Evolutionary conservation across 2,113 vertebrate genomes (phyloP).

Genomic region (Datnioides undecimradiatus): DNA sequence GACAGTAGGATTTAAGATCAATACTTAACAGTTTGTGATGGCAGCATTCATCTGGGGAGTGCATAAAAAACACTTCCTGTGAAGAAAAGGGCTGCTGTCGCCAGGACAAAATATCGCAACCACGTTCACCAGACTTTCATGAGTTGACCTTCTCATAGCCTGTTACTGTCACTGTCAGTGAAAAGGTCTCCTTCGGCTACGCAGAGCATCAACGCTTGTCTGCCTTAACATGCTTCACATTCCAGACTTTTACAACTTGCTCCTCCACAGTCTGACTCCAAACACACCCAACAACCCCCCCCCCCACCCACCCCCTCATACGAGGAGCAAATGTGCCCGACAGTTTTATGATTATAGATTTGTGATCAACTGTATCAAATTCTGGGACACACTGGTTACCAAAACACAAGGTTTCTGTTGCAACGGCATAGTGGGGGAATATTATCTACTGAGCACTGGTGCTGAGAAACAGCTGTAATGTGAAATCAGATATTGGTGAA

Average conservation of each 20-base stretch:
- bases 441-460: neutral
- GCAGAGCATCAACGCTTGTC: conserved; percentile 33
- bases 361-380: conserved; percentile 32
- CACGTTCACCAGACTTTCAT: conserved; percentile 30
- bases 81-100: neutral
- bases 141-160: conserved; percentile 61
- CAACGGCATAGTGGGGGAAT: neutral
- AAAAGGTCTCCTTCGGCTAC: conserved; percentile 63
- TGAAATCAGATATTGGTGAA: conserved; percentile 18
- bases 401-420: conserved; percentile 22
- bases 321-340: conserved; percentile 27
- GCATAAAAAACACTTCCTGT: neutral
- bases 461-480: conserved; percentile 6
- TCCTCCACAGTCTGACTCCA: conserved; percentile 13
- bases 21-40: neutral
- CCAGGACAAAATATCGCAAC: conserved; percentile 39
- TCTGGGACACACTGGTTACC: conserved; percentile 1
- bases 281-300: conserved; percentile 33
- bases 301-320: conserved; percentile 1
- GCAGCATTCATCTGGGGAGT: conserved; percentile 5
- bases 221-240: conserved; percentile 63
- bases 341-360: conserved; percentile 55
- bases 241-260: conserved; percentile 52
- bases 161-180: conserved; percentile 54
- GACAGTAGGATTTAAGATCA: conserved; percentile 12